Evolutionary conservation across 1,140 invertebrate species (phyloP).

Genomic region (Papilio dardanus): DNA sequence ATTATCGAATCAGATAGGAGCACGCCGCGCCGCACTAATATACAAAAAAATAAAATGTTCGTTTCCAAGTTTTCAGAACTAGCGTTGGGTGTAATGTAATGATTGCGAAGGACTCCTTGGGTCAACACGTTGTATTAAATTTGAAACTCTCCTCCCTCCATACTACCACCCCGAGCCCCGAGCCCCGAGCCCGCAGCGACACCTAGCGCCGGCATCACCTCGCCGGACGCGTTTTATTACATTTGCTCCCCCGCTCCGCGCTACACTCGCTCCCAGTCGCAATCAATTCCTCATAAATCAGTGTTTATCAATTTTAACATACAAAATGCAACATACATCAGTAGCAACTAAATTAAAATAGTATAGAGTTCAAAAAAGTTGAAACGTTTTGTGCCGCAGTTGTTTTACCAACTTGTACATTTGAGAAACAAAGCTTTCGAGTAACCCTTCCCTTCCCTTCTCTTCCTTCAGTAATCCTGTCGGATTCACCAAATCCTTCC

Average conservation of each 20-base stretch:
- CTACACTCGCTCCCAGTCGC: background rate
- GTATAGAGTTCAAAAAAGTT: background rate
- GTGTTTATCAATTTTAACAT: background rate
- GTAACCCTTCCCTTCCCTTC: conserved; percentile 4
- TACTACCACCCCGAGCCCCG: background rate
- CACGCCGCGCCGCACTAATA: background rate
- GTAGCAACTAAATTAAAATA: background rate
- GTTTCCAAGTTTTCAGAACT: background rate
- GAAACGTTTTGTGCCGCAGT: background rate
- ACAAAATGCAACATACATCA: background rate
- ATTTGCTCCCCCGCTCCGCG: background rate
- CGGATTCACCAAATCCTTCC: conserved; percentile 12
- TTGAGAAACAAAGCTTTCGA: conserved; percentile 6
- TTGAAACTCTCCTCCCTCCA: background rate
- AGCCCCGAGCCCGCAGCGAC: background rate
- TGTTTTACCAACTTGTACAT: conserved; percentile 17
- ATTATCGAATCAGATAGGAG: conserved; percentile 40
- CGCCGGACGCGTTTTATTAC: background rate
- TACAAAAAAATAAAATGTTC: background rate
- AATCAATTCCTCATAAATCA: background rate
- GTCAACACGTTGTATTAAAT: background rate
- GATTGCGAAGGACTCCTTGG: background rate
- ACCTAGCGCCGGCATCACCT: background rate
- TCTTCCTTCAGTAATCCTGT: background rate
- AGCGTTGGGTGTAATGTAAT: background rate